Conservation (phyloP, 2,888 invertebrate genomes). For the Scaptomyza polygonia region DNA sequence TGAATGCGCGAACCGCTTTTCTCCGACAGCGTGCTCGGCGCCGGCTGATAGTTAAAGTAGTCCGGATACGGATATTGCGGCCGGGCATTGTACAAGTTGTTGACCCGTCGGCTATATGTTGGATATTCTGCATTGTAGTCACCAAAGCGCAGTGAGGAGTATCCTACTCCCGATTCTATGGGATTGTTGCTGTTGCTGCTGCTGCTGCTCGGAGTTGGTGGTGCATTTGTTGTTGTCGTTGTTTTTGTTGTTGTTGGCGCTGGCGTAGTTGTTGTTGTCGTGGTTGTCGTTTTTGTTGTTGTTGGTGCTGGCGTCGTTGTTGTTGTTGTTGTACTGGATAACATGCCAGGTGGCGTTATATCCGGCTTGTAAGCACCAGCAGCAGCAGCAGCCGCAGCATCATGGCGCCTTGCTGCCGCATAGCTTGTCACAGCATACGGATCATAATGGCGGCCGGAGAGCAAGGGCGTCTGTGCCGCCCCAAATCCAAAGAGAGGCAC, state of each 20-base stretch:
- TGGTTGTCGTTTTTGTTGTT: conserved; percentile 45
- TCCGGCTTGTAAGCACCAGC: conserved; percentile 35
- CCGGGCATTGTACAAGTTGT: conserved; percentile 72
- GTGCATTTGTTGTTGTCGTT: conserved; percentile 43
- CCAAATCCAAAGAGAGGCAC: conserved; percentile 77
- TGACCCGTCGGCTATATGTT: conserved; percentile 78
- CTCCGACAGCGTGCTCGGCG: conserved; percentile 38
- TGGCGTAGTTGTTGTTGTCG: conserved; percentile 40
- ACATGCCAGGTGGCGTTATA: conserved; percentile 54
- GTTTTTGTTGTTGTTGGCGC: conserved; percentile 49
- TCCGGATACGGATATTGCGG: conserved; percentile 83
- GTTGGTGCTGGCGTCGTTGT: conserved; percentile 54
- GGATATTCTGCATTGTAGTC: conserved; percentile 67
- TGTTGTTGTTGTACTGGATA: conserved; percentile 32
- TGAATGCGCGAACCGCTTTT: conserved; percentile 64
- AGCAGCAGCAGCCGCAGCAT: conserved; percentile 11
- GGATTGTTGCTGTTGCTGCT: conserved; percentile 30
- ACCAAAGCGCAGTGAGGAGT: conserved; percentile 37
- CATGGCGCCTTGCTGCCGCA: conserved; percentile 60
- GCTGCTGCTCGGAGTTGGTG: conserved; percentile 25
- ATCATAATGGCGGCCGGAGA: conserved; percentile 67
- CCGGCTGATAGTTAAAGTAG: conserved; percentile 74
- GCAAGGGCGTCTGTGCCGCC: conserved; percentile 69
- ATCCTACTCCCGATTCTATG: conserved; percentile 40
- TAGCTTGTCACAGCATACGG: conserved; percentile 67